Percentiles rank a stretch among this genome's conserved stretches.
Conservation (phyloP, 2,888 invertebrate genomes). For the Erebia ligea region DNA sequence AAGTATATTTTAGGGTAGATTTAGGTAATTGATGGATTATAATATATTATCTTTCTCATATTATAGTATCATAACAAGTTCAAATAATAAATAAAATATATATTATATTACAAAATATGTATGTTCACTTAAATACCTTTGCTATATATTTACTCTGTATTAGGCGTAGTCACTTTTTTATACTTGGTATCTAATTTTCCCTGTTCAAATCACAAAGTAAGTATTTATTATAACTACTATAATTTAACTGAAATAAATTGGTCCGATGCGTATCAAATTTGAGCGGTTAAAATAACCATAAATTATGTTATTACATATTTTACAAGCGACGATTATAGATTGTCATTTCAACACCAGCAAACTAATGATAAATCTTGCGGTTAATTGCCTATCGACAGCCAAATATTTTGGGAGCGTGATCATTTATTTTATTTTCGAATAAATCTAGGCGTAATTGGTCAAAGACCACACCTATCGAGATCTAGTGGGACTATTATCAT, state of each 20-base stretch:
- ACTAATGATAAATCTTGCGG: conserved; percentile 45
- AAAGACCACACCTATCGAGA: conserved; percentile 58
- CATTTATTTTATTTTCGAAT: conserved; percentile 48
- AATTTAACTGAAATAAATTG: conserved; percentile 39
- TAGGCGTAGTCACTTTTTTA: not conserved
- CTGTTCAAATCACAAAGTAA: conserved; percentile 9
- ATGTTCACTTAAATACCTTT: too few species aligned
- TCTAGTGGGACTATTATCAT: conserved; percentile 49
- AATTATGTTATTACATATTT: conserved; percentile 46
- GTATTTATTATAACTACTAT: conserved; percentile 22
- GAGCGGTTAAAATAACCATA: conserved; percentile 39
- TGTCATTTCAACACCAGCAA: conserved; percentile 42
- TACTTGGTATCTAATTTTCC: not conserved
- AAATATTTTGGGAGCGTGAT: conserved; percentile 39
- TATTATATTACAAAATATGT: too few species aligned
- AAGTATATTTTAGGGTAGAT: too few species aligned
- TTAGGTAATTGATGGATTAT: too few species aligned
- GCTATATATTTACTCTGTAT: too few species aligned
- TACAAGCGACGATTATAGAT: conserved; percentile 42
- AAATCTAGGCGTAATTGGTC: conserved; percentile 52
- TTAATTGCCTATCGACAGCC: conserved; percentile 42
- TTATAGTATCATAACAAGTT: not conserved
- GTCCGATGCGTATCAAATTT: conserved; percentile 21
- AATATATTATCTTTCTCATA: not conserved
- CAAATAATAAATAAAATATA: too few species aligned